phyloP scores from a whole-genome alignment of 2,113 vertebrate genomes.

The Piprites chloris region DNA sequence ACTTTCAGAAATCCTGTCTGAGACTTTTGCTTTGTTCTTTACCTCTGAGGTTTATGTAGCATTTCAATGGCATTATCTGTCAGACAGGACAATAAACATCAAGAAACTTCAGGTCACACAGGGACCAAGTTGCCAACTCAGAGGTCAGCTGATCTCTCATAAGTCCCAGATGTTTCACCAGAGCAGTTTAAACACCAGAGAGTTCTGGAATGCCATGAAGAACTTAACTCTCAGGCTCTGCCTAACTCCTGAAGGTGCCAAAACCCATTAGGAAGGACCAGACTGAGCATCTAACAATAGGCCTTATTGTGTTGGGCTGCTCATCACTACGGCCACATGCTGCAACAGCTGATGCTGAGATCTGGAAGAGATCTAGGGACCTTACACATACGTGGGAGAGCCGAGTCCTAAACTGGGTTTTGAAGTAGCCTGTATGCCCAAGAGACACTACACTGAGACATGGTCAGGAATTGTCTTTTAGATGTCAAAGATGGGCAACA shows the following conservation, averaged over 20 bases:
- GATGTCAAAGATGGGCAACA: not conserved
- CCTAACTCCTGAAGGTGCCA: not conserved
- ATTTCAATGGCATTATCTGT: not conserved
- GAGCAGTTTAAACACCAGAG: not conserved
- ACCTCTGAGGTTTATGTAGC: conserved; percentile 37
- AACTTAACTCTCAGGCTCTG: not conserved
- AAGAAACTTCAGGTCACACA: not conserved
- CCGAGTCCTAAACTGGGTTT: not conserved
- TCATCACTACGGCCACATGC: not conserved
- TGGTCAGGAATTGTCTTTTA: not conserved
- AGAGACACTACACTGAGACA: not conserved
- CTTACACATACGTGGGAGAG: fast-evolving
- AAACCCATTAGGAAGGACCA: not conserved
- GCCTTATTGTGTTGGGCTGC: not conserved
- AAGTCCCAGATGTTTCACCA: not conserved
- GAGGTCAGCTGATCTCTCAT: not conserved
- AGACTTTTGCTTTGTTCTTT: conserved; percentile 52
- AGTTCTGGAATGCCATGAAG: not conserved
- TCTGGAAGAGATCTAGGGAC: not conserved
- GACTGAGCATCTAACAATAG: not conserved
- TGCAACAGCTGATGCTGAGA: not conserved
- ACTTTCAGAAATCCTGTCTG: conserved; percentile 43
- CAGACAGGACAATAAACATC: conserved; percentile 39
- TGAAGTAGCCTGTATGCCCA: not conserved
- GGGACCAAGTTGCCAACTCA: not conserved